These are phyloP conservation scores for Bryconaethiops microstoma DNA, from an alignment of 2,797 vertebrate species.

Conservation along the genomic window DNA sequence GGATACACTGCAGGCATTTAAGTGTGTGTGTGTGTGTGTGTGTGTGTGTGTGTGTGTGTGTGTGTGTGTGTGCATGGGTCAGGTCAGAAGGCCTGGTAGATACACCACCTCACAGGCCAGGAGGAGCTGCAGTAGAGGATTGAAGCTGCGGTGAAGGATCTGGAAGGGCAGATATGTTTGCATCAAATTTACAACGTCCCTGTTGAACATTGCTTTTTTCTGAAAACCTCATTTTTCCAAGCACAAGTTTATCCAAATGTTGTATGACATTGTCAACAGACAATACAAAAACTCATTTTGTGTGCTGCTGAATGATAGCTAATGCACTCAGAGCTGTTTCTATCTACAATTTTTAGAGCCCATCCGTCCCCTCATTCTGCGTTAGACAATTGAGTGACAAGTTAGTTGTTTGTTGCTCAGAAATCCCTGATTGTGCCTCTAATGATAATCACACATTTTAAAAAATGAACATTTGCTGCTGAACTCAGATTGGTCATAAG, in stretches of 20 bases:
- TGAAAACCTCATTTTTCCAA: background rate
- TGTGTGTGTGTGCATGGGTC: background rate
- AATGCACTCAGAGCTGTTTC: background rate
- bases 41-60: background rate
- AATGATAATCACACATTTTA: slow-evolving; percentile 24
- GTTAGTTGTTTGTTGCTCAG: background rate
- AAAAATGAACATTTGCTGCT: slow-evolving; percentile 37
- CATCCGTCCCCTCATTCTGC: background rate
- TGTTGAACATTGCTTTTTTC: background rate
- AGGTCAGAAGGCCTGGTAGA: slow-evolving; percentile 15
- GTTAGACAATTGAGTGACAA: background rate
- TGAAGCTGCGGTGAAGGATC: background rate
- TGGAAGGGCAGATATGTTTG: background rate
- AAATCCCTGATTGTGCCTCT: slow-evolving; percentile 13
- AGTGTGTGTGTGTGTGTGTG: no score
- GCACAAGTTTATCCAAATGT: background rate
- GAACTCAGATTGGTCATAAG: slow-evolving; percentile 32
- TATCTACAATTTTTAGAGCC: background rate
- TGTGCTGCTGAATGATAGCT: background rate
- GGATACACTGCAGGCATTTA: background rate
- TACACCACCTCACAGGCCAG: slow-evolving; percentile 2
- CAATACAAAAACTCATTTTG: background rate
- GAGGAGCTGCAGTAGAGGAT: background rate
- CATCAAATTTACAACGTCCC: background rate
- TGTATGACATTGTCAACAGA: background rate